phyloP scores from a whole-genome alignment of 1,140 invertebrate genomes.

The Heliconius hermathena region DNA sequence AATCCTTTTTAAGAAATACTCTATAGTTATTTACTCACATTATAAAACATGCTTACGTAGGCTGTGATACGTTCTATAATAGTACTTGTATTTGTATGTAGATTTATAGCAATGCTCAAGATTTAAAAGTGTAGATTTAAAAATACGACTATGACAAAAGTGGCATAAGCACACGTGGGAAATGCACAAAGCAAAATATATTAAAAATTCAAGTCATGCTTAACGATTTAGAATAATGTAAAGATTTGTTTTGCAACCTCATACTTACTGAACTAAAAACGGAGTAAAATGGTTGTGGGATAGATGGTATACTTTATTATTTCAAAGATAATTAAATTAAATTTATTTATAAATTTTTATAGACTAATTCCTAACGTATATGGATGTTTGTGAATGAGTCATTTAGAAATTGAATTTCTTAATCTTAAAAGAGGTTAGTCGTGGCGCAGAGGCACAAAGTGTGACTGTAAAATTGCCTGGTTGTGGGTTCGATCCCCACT shows the following conservation, averaged over 20 bases:
- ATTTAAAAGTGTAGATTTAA: constrained; percentile 19
- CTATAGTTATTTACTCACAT: neutral
- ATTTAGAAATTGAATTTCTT: too few relatives aligned
- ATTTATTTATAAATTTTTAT: too few relatives aligned
- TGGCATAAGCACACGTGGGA: neutral
- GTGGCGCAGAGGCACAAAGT: too few relatives aligned
- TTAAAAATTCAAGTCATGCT: constrained; percentile 1
- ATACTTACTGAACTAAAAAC: neutral
- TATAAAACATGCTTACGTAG: constrained; percentile 3
- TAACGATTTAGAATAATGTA: constrained; percentile 11
- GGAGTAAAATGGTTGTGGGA: too few relatives aligned
- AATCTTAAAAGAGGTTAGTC: too few relatives aligned
- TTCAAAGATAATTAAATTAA: too few relatives aligned
- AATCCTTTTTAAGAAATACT: neutral
- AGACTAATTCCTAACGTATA: too few relatives aligned
- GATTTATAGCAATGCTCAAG: constrained; percentile 41
- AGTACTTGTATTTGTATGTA: constrained; percentile 25
- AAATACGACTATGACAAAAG: neutral
- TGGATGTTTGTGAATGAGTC: too few relatives aligned
- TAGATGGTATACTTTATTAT: too few relatives aligned
- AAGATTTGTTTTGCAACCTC: neutral
- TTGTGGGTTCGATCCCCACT: too few relatives aligned
- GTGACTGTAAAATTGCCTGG: too few relatives aligned
- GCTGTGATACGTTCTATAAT: constrained; percentile 32
- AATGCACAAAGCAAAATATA: neutral